Base-by-base conservation (phyloP, 2,113 vertebrate species). In the Lota lota region DNA sequence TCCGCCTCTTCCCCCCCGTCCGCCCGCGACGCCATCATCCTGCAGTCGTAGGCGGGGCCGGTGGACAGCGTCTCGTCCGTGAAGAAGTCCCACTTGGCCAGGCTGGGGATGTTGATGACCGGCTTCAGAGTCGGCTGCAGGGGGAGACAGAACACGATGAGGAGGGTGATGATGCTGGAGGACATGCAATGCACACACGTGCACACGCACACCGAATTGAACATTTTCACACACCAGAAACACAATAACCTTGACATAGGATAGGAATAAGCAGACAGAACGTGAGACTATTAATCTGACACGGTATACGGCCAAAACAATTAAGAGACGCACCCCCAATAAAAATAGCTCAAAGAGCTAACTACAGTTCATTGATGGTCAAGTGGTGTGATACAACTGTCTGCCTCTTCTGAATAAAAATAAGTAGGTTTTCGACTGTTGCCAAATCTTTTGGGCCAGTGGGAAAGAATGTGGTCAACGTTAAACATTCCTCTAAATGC, bases 1-100 rank as follows among this genome's bases (percentile, higher is more conserved):
- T 94, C 92, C 0, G 73, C 12, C 65, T 97, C 95, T 67, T 97
- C 95, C 0, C 85, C 63, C 71, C 81, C 80, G 47, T 83, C 83
- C 21, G 87, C 80, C 83, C 89, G 92, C 57, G 89, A 77, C 3
- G 90, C 80, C 69, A 92, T 84, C 91, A 93, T 94, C 62, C 90
- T 87, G 94, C 96, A 98, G 22, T 99, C 97, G 58, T 97, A 99
- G 0, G 94, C 94, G 8, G 97, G 96, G 10, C 96, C 97, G 0
- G 92, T 91, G 65, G 95, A 94, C 82, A 99, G 88, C 5, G 96
- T 96, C 91, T 99, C 97, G 16, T 94, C 95, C 1, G 89, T 94
- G 65, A 97, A 99, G 79, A 95, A 97, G 89, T 98, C 95, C 97
- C 97, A 99, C 74, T 94, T 97, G 51, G 83, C 95, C 80, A 99